Percentiles rank a stretch among this genome's conserved stretches.
Conservation (phyloP, 2,888 invertebrate genomes). For the Drosophila niveifrons region DNA sequence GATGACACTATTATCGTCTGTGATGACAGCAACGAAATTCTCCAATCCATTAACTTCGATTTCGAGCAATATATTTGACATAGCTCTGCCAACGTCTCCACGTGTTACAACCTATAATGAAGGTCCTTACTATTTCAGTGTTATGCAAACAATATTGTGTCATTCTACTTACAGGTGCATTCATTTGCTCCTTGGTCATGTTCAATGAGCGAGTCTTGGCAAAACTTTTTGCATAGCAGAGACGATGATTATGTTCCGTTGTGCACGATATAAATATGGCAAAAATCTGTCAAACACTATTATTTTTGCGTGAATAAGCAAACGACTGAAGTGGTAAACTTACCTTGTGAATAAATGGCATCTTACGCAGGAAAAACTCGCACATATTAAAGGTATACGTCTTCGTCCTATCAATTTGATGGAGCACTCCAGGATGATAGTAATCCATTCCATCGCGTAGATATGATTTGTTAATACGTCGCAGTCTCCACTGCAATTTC, state of each 20-base stretch:
- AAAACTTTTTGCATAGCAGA: conserved; percentile 47
- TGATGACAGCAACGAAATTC: conserved; percentile 44
- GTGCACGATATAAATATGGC: conserved; percentile 41
- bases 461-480: conserved; percentile 29
- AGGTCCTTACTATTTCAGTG: not conserved
- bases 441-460: conserved; percentile 31
- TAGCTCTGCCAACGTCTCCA: conserved; percentile 30
- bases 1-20: conserved; percentile 12
- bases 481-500: conserved; percentile 45
- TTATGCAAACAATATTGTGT: not conserved
- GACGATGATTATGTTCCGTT: conserved; percentile 50
- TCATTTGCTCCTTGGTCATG: conserved; percentile 4
- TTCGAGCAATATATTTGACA: conserved; percentile 47
- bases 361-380: conserved; percentile 51
- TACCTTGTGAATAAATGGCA: conserved; percentile 53
- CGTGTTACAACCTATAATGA: conserved; percentile 33
- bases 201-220: conserved; percentile 1
- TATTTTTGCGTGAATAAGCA: not conserved
- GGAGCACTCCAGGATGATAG: conserved; percentile 50
- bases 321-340: not conserved
- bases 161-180: conserved; percentile 27
- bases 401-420: conserved; percentile 44
- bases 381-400: conserved; percentile 37
- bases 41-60: conserved; percentile 48
- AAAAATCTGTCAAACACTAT: conserved; percentile 27